Percentiles rank a stretch among this genome's conserved stretches.
Conservation (phyloP, 1,140 invertebrate species). For the Stegodyphus mimosarum region DNA sequence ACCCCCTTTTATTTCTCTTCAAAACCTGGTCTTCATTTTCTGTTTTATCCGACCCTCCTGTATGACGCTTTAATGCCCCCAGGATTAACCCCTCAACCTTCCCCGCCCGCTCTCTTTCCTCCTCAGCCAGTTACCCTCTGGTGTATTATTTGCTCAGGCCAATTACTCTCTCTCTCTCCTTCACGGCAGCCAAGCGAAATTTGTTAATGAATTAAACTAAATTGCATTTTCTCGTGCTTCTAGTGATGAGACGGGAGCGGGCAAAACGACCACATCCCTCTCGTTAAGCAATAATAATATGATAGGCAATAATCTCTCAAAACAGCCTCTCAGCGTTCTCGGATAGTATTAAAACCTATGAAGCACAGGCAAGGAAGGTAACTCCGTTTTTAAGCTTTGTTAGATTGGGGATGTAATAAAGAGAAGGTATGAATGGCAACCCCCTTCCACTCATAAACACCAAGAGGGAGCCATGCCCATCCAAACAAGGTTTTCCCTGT, state of each 20-base stretch:
- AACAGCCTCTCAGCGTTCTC: constrained; percentile 18
- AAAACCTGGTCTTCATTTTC: constrained; percentile 15
- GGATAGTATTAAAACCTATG: not conserved
- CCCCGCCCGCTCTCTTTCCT: not conserved
- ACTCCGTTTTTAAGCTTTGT: constrained; percentile 53
- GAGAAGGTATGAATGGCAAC: constrained; percentile 18
- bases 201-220: constrained; percentile 60
- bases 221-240: constrained; percentile 47
- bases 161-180: constrained; percentile 49
- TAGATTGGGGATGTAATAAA: constrained; percentile 50
- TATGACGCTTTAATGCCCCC: constrained; percentile 30
- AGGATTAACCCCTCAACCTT: constrained; percentile 42
- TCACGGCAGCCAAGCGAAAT: constrained; percentile 38
- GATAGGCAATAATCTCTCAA: constrained; percentile 49
- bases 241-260: constrained; percentile 8
- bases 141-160: constrained; percentile 52
- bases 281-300: constrained; percentile 50
- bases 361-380: constrained; percentile 1
- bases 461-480: constrained; percentile 3
- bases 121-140: constrained; percentile 22
- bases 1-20: not conserved
- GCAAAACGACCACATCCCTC: not conserved
- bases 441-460: not conserved
- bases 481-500: not conserved
- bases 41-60: constrained; percentile 1